phyloP scores from a whole-genome alignment of 1,140 invertebrate species.

The Drosophila lacertosa region DNA sequence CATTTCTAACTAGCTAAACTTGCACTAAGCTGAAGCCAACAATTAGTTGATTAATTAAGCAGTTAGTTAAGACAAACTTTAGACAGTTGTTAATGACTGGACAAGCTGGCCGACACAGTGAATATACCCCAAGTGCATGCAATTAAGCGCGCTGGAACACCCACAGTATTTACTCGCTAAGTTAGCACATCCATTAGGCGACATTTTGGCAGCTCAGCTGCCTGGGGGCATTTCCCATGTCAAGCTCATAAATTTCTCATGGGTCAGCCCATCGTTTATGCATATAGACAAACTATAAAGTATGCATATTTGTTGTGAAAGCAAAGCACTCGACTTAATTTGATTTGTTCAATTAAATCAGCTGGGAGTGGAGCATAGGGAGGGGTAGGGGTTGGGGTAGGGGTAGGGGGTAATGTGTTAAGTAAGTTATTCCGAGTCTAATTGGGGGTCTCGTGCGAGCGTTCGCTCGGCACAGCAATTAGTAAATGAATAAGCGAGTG shows the following conservation, averaged over 20 bases:
- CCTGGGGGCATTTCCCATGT: conserved; percentile 68
- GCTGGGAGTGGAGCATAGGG: conserved; percentile 12
- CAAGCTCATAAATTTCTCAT: conserved; percentile 39
- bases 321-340: conserved; percentile 6
- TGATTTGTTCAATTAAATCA: conserved; percentile 7
- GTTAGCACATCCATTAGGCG: conserved; percentile 30
- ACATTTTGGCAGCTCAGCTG: conserved; percentile 7
- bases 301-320: conserved; percentile 22
- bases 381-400: no score
- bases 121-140: not conserved
- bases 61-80: not conserved
- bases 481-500: conserved; percentile 29
- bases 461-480: conserved; percentile 25
- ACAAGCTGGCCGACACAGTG: not conserved
- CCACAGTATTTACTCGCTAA: conserved; percentile 29
- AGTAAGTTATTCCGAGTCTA: conserved; percentile 25
- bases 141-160: not conserved
- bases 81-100: not conserved
- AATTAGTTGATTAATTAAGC: no score
- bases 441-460: conserved; percentile 36
- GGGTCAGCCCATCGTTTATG: not conserved
- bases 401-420: conserved; percentile 17
- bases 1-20: no score
- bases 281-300: conserved; percentile 2
- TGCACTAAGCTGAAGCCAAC: no score